Evolutionary conservation across 2,797 vertebrate genomes (phyloP), one percentile per base, ranked within the genome.

Genomic region (Melanogrammus aeglefinus): DNA sequence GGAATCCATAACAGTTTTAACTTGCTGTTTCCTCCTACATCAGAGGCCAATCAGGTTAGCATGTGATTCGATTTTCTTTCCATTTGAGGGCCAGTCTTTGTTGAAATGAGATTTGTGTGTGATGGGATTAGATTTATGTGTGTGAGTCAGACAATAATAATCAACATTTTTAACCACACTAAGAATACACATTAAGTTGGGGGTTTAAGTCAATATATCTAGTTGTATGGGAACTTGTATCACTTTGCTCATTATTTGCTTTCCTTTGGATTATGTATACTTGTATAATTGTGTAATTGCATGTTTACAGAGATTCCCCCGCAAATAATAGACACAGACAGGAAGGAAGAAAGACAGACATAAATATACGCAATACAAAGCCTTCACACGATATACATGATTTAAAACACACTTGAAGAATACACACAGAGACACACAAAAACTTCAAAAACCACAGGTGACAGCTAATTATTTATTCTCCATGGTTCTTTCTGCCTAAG

Each of bases 31-130:
- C 75, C 76, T 77, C 35, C 71, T 70, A 51, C 29, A 79, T 82
- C 77, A 57, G 36, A 75, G 39, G 72, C 79, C 81, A 77, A 79
- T 73, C 66, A 81, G 78, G 79, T 79, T 81, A 79, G 76, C 66
- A 29, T 73, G 35, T 78, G 78, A 79, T 78, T 57, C 70, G 73
- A 79, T 81, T 80, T 79, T 74, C 73, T 71, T 79, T 76, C 76
- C 76, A 44, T 76, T 72, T 74, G 31, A 77, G 76, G 76, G 39
- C 31, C 36, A n/a, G 66, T 41, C 24, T 39, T 74, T 35, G 69
- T 21, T 27, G 36, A 75, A 72, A 78, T 83, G 76, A 74, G 63
- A 71, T 80, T 74, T 36, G 72, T n/a, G 57, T 51, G 36, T 41
- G 71, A 27, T 36, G 47, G 18, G 72, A 80, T 80, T 78, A 80